These are phyloP conservation scores for Chlorodrepanis virens DNA, from an alignment of 2,113 vertebrate genomes.

Conservation along the genomic window DNA sequence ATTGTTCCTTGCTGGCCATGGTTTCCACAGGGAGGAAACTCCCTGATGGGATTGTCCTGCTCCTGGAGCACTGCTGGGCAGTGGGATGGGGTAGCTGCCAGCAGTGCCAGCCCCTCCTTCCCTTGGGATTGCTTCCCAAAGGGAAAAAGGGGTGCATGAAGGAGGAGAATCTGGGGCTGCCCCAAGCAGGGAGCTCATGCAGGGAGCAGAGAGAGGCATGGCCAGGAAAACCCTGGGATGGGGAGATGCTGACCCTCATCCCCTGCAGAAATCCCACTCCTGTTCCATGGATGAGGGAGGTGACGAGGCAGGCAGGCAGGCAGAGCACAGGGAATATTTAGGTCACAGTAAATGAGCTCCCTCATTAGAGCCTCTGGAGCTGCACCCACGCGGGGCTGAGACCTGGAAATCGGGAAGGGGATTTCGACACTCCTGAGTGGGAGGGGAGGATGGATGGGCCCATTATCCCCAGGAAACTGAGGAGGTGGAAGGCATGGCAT, in stretches of 20 bases:
- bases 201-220: not conserved
- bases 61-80: not conserved
- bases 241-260: rapidly evolving
- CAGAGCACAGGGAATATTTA: not conserved
- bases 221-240: rapidly evolving
- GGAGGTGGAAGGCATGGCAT: not conserved
- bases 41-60: rapidly evolving
- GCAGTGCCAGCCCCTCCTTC: not conserved
- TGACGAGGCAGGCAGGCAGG: not conserved
- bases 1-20: rapidly evolving
- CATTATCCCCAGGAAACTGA: rapidly evolving
- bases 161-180: not conserved
- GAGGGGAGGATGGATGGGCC: not conserved
- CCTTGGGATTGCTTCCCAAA: not conserved
- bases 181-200: not conserved
- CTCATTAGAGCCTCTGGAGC: not conserved
- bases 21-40: not conserved
- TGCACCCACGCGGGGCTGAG: not conserved
- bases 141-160: not conserved
- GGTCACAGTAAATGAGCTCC: constrained; percentile 27
- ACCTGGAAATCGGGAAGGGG: not conserved
- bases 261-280: not conserved
- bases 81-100: not conserved
- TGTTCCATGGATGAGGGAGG: not conserved
- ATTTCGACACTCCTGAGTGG: not conserved